A percentile compares a stretch with the other conserved stretches of the same genome.
Evolutionary conservation across 2,888 invertebrate genomes (phyloP).

Genomic region (Stenoptilia bipunctidactyla): DNA sequence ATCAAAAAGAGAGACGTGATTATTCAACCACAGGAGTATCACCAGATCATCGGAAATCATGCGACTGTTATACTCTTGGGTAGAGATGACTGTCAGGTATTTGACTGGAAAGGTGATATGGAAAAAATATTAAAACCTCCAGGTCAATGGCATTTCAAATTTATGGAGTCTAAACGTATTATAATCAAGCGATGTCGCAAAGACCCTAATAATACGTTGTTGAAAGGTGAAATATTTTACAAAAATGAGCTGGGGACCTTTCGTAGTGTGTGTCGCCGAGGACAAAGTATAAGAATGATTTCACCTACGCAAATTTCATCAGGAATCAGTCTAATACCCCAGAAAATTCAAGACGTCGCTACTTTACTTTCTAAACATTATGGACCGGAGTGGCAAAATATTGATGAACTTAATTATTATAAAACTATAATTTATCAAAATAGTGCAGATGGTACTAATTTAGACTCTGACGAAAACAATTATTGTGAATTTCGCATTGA

Average conservation of each 20-base stretch:
- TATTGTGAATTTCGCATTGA: too few relatives aligned
- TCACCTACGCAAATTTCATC: background rate
- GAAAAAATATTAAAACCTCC: slow-evolving; percentile 8
- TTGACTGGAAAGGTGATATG: slow-evolving; percentile 2
- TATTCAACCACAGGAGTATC: slow-evolving; percentile 3
- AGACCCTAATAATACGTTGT: too few relatives aligned
- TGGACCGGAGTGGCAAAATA: slow-evolving; percentile 2
- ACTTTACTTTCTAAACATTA: slow-evolving; percentile 3
- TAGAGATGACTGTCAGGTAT: slow-evolving; percentile 2
- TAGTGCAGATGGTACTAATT: too few relatives aligned
- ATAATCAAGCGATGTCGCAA: too few relatives aligned
- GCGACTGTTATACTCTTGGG: slow-evolving; percentile 3
- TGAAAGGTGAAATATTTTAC: slow-evolving; percentile 1
- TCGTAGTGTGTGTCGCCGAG: slow-evolving; percentile 3
- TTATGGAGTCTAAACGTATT: slow-evolving; percentile 9
- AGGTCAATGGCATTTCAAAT: slow-evolving; percentile 10
- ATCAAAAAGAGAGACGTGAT: slow-evolving; percentile 3
- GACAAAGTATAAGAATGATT: slow-evolving; percentile 6
- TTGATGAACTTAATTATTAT: background rate
- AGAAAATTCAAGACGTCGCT: too few relatives aligned
- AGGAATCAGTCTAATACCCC: too few relatives aligned
- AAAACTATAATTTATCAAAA: too few relatives aligned
- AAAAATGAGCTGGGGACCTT: slow-evolving; percentile 7
- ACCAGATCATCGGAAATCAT: background rate
- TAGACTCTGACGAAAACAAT: too few relatives aligned